Evolutionary conservation across 1,140 invertebrate species (phyloP), one percentile per base, ranked within the genome.

Genomic region (Macrocentrus cingulum): DNA sequence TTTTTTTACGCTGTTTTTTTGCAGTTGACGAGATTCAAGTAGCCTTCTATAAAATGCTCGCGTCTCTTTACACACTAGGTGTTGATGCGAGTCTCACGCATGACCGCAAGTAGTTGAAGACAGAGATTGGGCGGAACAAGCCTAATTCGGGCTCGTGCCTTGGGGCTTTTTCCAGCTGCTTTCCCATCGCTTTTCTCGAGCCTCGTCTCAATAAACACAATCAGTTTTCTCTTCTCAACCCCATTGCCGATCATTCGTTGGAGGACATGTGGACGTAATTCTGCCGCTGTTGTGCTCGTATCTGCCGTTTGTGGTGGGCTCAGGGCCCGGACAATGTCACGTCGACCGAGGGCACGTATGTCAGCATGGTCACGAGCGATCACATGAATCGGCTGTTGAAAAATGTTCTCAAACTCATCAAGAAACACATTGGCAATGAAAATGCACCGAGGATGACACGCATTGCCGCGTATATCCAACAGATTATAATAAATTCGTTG

Each of bases 171-270:
- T 96, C 97, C 48, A 94, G 92, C 22, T 97, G 94, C 56, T 99
- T 99, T 80, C 98, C 98, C 0, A 96, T 99, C 0, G 98, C 98
- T 0, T 99, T 94, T 77, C 79, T 99, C 36, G 98, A 99, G 75
- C 96, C 96, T 0, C 91, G 97, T 79, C 83, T 98, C 9, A 99
- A 99, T 76, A 97, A 98, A 68, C 93, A 98, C 79, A 99, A 99
- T 82, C 94, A 90, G 60, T 92, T 87, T 78, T 99, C 96, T 0
- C 85, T 99, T 22, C 82, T 98, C 13, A 98, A 98, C 77, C 88
- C 91, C 68, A 94, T 93, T 64, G 92, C 90, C 45, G 94, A 99
- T 73, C 93, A 97, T 77, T 99, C 97, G 0, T 80, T 99, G 8
- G 96, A 99, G 81, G 97, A 95, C 6, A 95, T 1, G 98, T 99